Evolutionary conservation across 2,888 invertebrate species (phyloP), one percentile per base, ranked within the genome.

Genomic region (Ganaspis brasiliensis): DNA sequence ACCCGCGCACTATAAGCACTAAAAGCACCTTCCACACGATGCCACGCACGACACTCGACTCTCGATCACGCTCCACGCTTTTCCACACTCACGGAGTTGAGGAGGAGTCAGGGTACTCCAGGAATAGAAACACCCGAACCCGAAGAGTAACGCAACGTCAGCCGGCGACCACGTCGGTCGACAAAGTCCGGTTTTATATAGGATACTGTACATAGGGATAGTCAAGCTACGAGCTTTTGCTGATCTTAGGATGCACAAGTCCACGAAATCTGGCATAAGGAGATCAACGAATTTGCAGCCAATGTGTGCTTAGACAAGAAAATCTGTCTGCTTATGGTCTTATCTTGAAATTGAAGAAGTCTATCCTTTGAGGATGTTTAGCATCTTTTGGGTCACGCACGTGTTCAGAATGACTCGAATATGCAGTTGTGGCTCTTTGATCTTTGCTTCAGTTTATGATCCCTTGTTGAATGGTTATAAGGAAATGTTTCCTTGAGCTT

Each of bases 81-180:
- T 89, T 86, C 87, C 87, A 83, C 83, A 82, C 81, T 75, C 80
- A 75, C 86, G 85, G 85, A 86, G 86, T 85, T 84, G 88, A 85
- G 83, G 89, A 89, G 87, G 87, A 89, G 89, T 89, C 88, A 87
- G 87, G 84, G 84, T 86, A 89, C 88, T 91, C 91, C 91, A 91
- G 91, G 91, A 91, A 91, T 91, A 91, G 91, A 91, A 87, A 88
- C 88, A 82, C 87, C 87, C 79, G 80, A 88, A 86, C 82, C 78
- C 83, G 78, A 81, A 79, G 82, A 82, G 83, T 81, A 82, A 83
- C 83, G 84, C 81, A 83, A 85, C 85, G 81, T 81, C 80, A 81
- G 80, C 77, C 82, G 82, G 78, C 78, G 80, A 80, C 70, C 79
- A 79, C 74, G 71, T 63, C 78, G 78, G 75, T 71, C 72, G 78